Evolutionary conservation across 2,797 vertebrate species (phyloP).

Genomic region (Galagoides demidoff): DNA sequence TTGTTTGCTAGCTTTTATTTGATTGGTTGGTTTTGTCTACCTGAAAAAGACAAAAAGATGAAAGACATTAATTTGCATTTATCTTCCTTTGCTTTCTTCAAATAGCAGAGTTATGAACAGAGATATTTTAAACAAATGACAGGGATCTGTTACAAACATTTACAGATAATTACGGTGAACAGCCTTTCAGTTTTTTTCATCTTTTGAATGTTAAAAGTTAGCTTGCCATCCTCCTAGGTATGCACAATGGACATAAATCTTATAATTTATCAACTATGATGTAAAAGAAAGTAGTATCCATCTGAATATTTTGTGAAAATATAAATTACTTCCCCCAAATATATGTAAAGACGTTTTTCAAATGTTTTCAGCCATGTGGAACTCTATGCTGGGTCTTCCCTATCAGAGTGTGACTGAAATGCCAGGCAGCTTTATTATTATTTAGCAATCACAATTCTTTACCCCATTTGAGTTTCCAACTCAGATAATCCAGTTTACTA

Average conservation of each 20-base stretch:
- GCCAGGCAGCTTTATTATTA: slow-evolving; percentile 70
- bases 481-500: slow-evolving; percentile 83
- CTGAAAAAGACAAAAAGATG: neutral
- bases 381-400: slow-evolving; percentile 83
- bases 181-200: slow-evolving; percentile 23
- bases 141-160: neutral
- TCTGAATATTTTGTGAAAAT: slow-evolving; percentile 2
- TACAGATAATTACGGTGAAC: neutral
- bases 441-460: slow-evolving; percentile 81
- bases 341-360: slow-evolving; percentile 78
- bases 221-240: slow-evolving; percentile 11
- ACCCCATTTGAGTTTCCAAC: slow-evolving; percentile 81
- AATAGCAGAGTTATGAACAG: slow-evolving; percentile 12
- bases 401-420: slow-evolving; percentile 86
- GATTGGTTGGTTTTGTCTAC: neutral
- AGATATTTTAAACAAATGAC: slow-evolving; percentile 22
- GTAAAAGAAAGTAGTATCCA: slow-evolving; percentile 7
- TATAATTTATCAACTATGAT: neutral
- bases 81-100: slow-evolving; percentile 10
- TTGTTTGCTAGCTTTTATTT: neutral
- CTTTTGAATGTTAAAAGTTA: slow-evolving; percentile 59
- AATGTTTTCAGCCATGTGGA: slow-evolving; percentile 83
- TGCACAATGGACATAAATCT: neutral
- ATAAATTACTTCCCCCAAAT: slow-evolving; percentile 70
- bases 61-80: slow-evolving; percentile 25